A percentile compares a stretch with the other conserved stretches of the same genome.
These are phyloP conservation scores for Porites evermanni DNA, from an alignment of 92 coral and sea anemone species.

Conservation along the genomic window DNA sequence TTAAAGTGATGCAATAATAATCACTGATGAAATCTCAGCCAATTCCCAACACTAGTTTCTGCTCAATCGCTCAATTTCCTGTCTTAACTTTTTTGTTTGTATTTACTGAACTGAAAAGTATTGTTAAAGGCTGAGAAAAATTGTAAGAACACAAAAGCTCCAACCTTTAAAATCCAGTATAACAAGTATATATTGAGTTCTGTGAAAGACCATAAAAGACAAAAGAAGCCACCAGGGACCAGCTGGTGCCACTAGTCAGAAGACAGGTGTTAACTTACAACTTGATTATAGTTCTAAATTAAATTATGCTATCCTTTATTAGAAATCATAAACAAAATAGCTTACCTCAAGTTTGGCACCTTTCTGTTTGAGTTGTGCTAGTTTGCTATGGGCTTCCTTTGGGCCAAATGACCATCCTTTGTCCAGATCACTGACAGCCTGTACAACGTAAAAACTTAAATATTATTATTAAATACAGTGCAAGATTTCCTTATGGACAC, in stretches of 20 bases:
- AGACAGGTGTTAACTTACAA: neutral
- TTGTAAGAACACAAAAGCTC: too few species aligned
- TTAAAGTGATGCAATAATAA: too few species aligned
- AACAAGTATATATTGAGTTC: too few species aligned
- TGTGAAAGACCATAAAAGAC: too few species aligned
- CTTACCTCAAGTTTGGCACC: constrained; percentile 82
- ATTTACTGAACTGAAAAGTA: too few species aligned
- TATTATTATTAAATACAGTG: neutral
- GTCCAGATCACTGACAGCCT: constrained; percentile 97
- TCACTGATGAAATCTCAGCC: too few species aligned
- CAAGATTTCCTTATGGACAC: neutral
- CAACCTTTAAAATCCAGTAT: too few species aligned
- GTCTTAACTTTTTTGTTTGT: too few species aligned
- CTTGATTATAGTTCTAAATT: neutral
- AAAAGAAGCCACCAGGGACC: too few species aligned
- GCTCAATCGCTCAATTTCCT: too few species aligned
- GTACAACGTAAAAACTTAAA: neutral
- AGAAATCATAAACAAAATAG: neutral
- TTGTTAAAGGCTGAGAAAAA: too few species aligned
- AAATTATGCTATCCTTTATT: neutral
- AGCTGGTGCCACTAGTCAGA: neutral
- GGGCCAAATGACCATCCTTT: constrained; percentile 93
- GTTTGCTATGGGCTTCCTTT: constrained; percentile 82
- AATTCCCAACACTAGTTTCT: too few species aligned
- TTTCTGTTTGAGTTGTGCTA: constrained; percentile 77